A percentile compares a stretch with the other conserved stretches of the same genome.
Conservation (phyloP, 2,888 invertebrate genomes). For the Andricus quercusramuli region DNA sequence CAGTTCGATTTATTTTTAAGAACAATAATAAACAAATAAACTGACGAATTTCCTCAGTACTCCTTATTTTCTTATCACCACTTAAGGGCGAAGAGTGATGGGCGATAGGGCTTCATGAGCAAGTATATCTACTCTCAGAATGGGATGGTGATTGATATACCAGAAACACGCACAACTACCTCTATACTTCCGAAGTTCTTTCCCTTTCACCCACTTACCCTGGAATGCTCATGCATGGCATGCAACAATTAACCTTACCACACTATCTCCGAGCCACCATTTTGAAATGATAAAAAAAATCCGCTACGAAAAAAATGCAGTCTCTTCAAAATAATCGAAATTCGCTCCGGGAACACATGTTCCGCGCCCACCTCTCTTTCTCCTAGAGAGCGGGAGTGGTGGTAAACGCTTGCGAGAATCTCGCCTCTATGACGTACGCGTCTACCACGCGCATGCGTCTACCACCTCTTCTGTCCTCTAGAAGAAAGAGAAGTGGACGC, state of each 20-base stretch:
- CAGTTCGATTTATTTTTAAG: background rate
- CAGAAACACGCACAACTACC: slow-evolving; percentile 70
- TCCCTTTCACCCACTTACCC: slow-evolving; percentile 54
- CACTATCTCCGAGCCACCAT: slow-evolving; percentile 21
- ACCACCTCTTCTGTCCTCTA: no score
- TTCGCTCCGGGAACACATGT: no score
- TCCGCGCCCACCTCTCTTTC: no score
- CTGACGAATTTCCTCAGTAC: slow-evolving; percentile 61
- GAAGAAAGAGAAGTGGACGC: no score
- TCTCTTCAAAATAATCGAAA: background rate
- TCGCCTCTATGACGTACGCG: no score
- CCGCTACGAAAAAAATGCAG: background rate
- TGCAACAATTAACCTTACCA: slow-evolving; percentile 49
- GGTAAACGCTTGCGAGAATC: no score
- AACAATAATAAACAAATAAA: slow-evolving; percentile 44
- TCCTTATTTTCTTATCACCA: slow-evolving; percentile 69
- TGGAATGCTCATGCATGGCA: slow-evolving; percentile 64
- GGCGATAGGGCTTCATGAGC: slow-evolving; percentile 67
- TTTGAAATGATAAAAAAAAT: background rate
- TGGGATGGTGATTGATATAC: slow-evolving; percentile 72
- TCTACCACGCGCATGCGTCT: no score
- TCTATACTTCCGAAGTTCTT: slow-evolving; percentile 32
- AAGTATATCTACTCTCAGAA: slow-evolving; percentile 58
- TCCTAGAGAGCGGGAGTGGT: no score
- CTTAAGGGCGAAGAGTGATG: slow-evolving; percentile 71